Base-by-base conservation (phyloP, 2,888 invertebrate genomes). In the Cheilosia soror region DNA sequence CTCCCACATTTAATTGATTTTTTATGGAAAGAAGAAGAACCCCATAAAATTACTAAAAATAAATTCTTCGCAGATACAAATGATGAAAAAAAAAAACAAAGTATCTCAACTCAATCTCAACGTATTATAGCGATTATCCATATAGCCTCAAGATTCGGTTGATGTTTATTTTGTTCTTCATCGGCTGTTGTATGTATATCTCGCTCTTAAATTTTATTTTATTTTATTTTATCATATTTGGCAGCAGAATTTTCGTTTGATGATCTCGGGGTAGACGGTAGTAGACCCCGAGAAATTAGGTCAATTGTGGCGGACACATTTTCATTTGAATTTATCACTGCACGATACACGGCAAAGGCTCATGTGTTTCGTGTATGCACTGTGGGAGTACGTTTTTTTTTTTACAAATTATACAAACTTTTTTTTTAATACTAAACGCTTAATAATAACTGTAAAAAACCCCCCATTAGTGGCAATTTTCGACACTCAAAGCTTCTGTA, bases 11-110 rank as follows among this genome's bases (percentile, higher is more conserved):
- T 66, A 75, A 75, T 84, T 40, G 75, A 60, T 53, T 84, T 84
- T 79, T 81, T 81, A 76, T 77, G 81, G 68, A 81, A 85, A 76
- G 66, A 76, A 76, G 60, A 81, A 85, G 76, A 77, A 85, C 72
- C 81, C 72, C 85, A 81, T 85, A 76, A 85, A 81, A 66, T 71
- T 76, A 44, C 76, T 80, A 80, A 85, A 85, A 85, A 80, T 80
- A 85, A 47, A 69, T 71, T 79, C 47, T 69, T 58, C 42, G 33
- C 69, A 72, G 40, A 51, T 13, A 6, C 25, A 44, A 15, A 65
- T 31, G 53, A 71, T 42, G 20, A 31, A 58, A 49, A 60, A 25
- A 47, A 57, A 4, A 11, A 58, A 31, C 42, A 51, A 15, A 37
- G 63, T 49, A 75, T 49, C 63, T 63, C 44, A 37, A 25, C 78